Base-by-base conservation (phyloP, 1,140 invertebrate genomes). In the Ceratina australensis region DNA sequence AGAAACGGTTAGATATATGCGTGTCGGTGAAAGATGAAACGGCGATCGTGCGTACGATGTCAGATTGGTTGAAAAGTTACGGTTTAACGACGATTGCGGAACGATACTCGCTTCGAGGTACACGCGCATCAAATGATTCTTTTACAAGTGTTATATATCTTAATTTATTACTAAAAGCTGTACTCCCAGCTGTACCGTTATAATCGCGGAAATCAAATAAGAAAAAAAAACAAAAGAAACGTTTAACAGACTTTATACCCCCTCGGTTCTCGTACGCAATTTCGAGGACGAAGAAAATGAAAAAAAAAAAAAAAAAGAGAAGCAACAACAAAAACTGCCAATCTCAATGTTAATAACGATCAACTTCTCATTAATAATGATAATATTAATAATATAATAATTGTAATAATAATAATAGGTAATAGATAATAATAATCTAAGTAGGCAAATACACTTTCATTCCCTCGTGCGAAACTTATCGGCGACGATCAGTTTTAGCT, bases 341-440 rank as follows among this genome's bases (percentile, higher is more conserved):
- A 84, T 81, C 60, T 81, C 78, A 80, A 81, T 75, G 78, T 84
- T 84, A 87, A 87, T 87, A 83, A 86, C 71, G 72, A 87, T 86
- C 82, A 86, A 87, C 69, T 86, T 67, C 72, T 78, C 63, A 75
- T 86, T 86, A 87, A 86, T 84, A 86, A 60, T 75, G 49, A 66
- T 74, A 49, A 26, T 66, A 59, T 12, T 66, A 67, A 66, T 65
- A 65, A 26, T 74, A 54, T 57, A 65, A 47, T 74, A 49, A 56
- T 74, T 47, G 26, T 71, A 42, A 68, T 56, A 20, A 16, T 68
- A 33, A 67, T 33, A 28, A 33, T 54, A 28, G 20, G n/a, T 69
- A 18, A 42, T 20, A 49, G 42, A 64, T 59, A 67, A 67, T 68
- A 49, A 65, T 74, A 26, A 57, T 74, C 84, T 88, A 88, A 84